Percentiles rank a stretch among this genome's conserved stretches.
Conservation (phyloP, 1,140 invertebrate genomes). For the Cephus cinctus region DNA sequence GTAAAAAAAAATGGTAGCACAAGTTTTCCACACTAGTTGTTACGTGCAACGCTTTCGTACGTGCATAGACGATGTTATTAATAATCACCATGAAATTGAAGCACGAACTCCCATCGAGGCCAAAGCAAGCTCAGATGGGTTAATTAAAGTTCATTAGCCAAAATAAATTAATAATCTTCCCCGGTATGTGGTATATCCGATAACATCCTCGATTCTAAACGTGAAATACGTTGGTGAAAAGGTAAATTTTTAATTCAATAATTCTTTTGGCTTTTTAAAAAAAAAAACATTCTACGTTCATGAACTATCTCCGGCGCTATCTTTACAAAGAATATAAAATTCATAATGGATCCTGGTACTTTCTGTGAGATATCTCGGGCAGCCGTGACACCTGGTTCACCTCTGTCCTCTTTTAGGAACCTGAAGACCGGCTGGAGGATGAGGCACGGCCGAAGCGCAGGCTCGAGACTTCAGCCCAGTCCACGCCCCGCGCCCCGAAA, state of each 20-base stretch:
- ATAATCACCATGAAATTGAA: not conserved
- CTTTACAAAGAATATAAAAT: not conserved
- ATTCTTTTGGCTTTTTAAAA: not conserved
- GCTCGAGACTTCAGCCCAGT: conserved; percentile 34
- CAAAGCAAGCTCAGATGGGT: not conserved
- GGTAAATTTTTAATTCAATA: not conserved
- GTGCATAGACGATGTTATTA: not conserved
- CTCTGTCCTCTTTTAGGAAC: not conserved
- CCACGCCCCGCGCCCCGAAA: conserved; percentile 34
- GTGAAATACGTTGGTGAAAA: not conserved
- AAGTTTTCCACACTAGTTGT: not conserved
- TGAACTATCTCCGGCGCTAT: not conserved
- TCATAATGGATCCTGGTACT: too few species aligned
- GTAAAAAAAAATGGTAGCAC: too few species aligned
- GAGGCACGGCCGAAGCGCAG: conserved; percentile 26
- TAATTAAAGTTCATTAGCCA: too few species aligned
- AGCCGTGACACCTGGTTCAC: too few species aligned
- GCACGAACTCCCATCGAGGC: not conserved
- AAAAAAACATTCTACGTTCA: not conserved
- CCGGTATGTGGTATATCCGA: not conserved
- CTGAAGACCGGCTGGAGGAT: not conserved
- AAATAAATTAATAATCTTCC: too few species aligned
- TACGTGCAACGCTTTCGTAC: not conserved
- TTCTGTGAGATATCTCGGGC: too few species aligned
- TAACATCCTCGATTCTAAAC: not conserved